These are phyloP conservation scores for Pitangus sulphuratus DNA, from an alignment of 2,797 vertebrate species.

Conservation along the genomic window DNA sequence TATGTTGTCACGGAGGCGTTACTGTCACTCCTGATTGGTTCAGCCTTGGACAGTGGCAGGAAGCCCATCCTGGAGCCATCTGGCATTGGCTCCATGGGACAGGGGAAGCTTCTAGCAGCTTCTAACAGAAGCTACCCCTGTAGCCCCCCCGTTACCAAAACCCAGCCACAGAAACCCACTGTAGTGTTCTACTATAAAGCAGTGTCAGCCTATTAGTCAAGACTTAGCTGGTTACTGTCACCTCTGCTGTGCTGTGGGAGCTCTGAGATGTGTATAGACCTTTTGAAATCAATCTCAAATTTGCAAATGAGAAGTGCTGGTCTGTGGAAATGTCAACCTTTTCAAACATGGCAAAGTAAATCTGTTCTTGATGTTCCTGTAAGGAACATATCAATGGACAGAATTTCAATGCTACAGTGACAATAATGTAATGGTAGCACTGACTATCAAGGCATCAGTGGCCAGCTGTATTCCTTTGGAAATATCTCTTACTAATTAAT, in stretches of 20 bases:
- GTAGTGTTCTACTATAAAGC: background rate
- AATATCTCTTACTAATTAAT: background rate
- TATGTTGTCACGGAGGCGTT: too few relatives aligned
- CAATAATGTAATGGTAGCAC: background rate
- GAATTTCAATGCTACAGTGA: background rate
- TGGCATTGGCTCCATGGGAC: too few relatives aligned
- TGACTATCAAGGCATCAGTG: background rate
- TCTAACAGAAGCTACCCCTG: too few relatives aligned
- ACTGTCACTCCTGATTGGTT: too few relatives aligned
- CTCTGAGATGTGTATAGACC: background rate
- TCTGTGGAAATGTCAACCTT: slow-evolving; percentile 37
- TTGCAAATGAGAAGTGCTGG: background rate
- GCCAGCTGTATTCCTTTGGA: background rate
- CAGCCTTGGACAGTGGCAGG: too few relatives aligned
- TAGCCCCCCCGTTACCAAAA: too few relatives aligned
- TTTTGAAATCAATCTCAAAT: slow-evolving; percentile 11
- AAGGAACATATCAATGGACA: background rate
- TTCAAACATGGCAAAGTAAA: background rate
- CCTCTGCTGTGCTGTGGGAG: background rate
- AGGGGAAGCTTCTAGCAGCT: too few relatives aligned
- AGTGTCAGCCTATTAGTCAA: background rate
- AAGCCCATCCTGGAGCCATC: too few relatives aligned
- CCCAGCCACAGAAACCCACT: too few relatives aligned
- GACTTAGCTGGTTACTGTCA: background rate
- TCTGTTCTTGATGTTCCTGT: background rate